Evolutionary conservation across 1,140 invertebrate genomes (phyloP).

Genomic region (Drosophila funebris): DNA sequence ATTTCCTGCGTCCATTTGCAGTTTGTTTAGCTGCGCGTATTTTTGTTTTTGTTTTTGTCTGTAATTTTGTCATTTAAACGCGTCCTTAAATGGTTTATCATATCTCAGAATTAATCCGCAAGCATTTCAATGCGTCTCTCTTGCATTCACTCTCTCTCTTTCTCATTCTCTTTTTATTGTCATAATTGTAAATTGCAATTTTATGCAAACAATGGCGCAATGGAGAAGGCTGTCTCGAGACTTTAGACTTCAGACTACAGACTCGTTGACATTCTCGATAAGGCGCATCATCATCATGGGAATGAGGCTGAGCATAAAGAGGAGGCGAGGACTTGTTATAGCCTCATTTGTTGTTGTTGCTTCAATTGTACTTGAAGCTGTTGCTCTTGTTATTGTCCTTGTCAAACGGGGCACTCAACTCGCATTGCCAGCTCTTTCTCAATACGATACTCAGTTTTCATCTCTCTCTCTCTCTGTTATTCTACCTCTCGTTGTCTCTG

Average conservation of each 20-base stretch:
- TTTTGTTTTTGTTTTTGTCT: no score
- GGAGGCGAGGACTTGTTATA: conserved; percentile 46
- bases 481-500: conserved; percentile 16
- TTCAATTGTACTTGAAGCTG: conserved; percentile 60
- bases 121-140: conserved; percentile 23
- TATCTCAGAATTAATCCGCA: conserved; percentile 27
- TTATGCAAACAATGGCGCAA: conserved; percentile 77
- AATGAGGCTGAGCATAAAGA: conserved; percentile 10
- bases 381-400: conserved; percentile 73
- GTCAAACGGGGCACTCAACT: conserved; percentile 68
- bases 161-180: conserved; percentile 54
- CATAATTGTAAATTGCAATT: conserved; percentile 83
- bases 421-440: conserved; percentile 8
- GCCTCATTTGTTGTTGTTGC: conserved; percentile 58
- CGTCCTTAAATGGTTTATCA: conserved; percentile 41
- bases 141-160: conserved; percentile 1
- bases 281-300: conserved; percentile 34
- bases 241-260: conserved; percentile 13
- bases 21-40: conserved; percentile 17
- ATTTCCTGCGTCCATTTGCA: conserved; percentile 14
- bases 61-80: conserved; percentile 53
- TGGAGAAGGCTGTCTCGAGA: conserved; percentile 13
- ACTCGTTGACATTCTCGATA: conserved; percentile 68
- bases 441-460: not conserved
- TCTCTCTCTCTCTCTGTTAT: not conserved